These are phyloP conservation scores for Peribatodes rhomboidaria DNA, from an alignment of 2,888 invertebrate genomes.

Conservation along the genomic window DNA sequence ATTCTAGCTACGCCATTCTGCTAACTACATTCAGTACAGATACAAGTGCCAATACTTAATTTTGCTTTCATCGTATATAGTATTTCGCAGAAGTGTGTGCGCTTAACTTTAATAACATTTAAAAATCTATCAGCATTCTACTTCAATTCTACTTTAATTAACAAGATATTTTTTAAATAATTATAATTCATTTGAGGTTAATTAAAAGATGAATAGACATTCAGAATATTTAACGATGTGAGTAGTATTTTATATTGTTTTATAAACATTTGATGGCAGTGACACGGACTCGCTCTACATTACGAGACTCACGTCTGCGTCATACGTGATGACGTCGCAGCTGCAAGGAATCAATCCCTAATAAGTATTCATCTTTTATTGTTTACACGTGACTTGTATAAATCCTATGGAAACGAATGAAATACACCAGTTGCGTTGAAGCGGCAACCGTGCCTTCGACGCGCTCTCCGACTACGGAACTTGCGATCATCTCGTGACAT, in stretches of 20 bases:
- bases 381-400: constrained; percentile 69
- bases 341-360: constrained; percentile 47
- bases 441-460: constrained; percentile 50
- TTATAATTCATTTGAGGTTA: background rate
- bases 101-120: no score
- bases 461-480: constrained; percentile 51
- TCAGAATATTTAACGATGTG: background rate
- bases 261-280: background rate
- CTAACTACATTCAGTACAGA: constrained; percentile 3
- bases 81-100: no score
- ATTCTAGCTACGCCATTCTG: background rate
- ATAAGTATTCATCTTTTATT: constrained; percentile 55
- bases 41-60: background rate
- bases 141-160: no score
- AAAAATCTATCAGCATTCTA: no score
- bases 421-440: constrained; percentile 59
- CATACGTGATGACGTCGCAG: constrained; percentile 24
- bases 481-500: constrained; percentile 52
- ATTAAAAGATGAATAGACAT: background rate
- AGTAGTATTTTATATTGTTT: constrained; percentile 2
- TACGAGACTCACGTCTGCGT: constrained; percentile 13
- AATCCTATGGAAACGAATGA: constrained; percentile 56
- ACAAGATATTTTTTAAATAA: background rate
- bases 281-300: constrained; percentile 8
- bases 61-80: no score